Evolutionary conservation across 2,113 vertebrate species (phyloP), one percentile per base, ranked within the genome.

Genomic region (Calyptomena viridis): DNA sequence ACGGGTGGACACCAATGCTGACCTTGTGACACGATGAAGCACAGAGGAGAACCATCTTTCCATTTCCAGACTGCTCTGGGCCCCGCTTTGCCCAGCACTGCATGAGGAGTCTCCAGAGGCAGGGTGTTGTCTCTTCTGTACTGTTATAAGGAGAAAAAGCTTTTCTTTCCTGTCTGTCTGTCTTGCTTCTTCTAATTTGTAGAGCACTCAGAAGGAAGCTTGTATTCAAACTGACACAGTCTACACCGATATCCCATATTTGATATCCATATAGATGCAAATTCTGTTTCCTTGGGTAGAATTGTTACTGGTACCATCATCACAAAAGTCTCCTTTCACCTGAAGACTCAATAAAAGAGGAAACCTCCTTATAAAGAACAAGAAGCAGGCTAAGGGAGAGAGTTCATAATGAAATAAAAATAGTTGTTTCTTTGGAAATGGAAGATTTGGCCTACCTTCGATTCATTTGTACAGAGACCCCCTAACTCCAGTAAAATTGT

Each of bases 11-110:
- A 6, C 58, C 8, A 12, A 46, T 66, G 30, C 46, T 25, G 37
- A 52, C 59, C 67, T 77, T 39, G 16, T 0, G 1, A 75, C 69
- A 56, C 0, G 0, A 5, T n/a, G 55, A 92, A 94, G 37, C 2
- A 3, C 49, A 82, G 56, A 68, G 22, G 23, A 68, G 37, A 42
- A 71, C 33, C 0, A 0, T 39, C 56, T 62, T 66, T 66, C 68
- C 19, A 5, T 69, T 74, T 73, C 47, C 50, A 85, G 19, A n/a
- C 37, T 53, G n/a, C 25, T 67, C 62, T 62, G 80, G 30, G 17
- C 17, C 84, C 18, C n/a, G 12, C n/a, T 89, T 79, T 78, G 21
- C 47, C 37, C 73, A 55, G 23, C 56, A 33, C 31, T 63, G 5
- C 20, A 12, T 53, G 28, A 79, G 59, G 50, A 68, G 31, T n/a